Percentiles rank a stretch among this genome's conserved stretches.
Evolutionary conservation across 2,888 invertebrate species (phyloP).

Genomic region (Tineola bisselliella): DNA sequence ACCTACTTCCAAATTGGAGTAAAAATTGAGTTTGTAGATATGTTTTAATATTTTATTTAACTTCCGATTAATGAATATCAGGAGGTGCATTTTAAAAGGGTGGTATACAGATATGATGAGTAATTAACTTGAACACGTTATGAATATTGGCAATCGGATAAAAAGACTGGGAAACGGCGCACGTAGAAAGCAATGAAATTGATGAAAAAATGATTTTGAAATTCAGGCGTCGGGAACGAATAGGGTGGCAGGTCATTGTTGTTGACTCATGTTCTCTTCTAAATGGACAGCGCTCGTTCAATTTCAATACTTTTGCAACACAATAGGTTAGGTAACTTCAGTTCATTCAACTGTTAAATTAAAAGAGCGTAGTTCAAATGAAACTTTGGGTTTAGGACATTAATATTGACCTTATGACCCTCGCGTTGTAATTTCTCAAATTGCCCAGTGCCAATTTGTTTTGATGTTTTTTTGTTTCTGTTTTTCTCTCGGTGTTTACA

Average conservation of each 20-base stretch:
- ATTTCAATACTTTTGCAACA: conserved; percentile 65
- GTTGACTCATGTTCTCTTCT: conserved; percentile 33
- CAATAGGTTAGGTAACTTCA: conserved; percentile 62
- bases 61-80: no score
- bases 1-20: no score
- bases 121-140: conserved; percentile 39
- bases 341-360: conserved; percentile 64
- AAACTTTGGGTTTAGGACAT: background rate
- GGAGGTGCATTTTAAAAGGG: no score
- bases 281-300: conserved; percentile 60
- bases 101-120: conserved; percentile 26
- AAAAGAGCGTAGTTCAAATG: conserved; percentile 43
- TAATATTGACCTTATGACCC: background rate
- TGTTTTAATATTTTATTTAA: no score
- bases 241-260: conserved; percentile 41
- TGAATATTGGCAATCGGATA: conserved; percentile 26
- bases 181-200: conserved; percentile 42
- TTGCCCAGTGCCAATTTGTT: no score
- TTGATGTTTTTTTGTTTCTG: no score
- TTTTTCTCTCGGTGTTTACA: no score
- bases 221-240: conserved; percentile 41
- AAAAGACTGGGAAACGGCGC: conserved; percentile 30
- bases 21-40: no score
- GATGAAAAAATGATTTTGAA: conserved; percentile 49
- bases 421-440: no score